Conservation (phyloP, 1,140 invertebrate species). For the Lepidurus couesii region DNA sequence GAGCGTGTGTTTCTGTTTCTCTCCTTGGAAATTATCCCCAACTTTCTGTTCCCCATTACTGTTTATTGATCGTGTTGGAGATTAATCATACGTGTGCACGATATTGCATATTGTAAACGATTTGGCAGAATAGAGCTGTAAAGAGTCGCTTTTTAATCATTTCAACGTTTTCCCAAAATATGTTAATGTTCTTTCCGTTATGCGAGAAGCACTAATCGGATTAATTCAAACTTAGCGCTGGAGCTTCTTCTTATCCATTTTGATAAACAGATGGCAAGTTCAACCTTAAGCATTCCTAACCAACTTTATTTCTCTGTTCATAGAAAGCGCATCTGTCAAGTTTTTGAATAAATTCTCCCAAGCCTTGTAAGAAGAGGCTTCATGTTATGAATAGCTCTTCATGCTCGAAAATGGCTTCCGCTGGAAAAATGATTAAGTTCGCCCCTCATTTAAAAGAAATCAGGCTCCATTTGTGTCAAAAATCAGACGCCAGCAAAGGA, state of each 20-base stretch:
- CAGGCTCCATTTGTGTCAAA: constrained; percentile 78
- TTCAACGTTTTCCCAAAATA: too few relatives aligned
- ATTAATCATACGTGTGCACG: too few relatives aligned
- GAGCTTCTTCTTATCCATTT: too few relatives aligned
- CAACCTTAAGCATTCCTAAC: neutral
- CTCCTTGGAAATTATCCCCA: neutral
- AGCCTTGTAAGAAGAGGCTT: neutral
- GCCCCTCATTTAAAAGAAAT: constrained; percentile 67
- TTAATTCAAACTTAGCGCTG: too few relatives aligned
- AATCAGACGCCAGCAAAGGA: constrained; percentile 66
- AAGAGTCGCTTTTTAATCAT: too few relatives aligned
- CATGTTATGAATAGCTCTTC: neutral
- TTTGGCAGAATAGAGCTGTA: too few relatives aligned
- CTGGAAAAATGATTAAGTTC: constrained; percentile 50
- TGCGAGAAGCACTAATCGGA: too few relatives aligned
- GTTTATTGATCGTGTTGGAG: too few relatives aligned
- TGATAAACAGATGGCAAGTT: too few relatives aligned
- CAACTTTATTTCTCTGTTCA: neutral
- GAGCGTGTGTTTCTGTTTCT: neutral
- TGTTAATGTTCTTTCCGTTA: too few relatives aligned
- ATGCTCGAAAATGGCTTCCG: neutral
- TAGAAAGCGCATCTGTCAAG: too few relatives aligned
- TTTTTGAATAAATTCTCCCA: neutral
- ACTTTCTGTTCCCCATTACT: neutral
- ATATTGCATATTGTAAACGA: too few relatives aligned